These are phyloP conservation scores for Mellivora capensis DNA, from an alignment of 2,113 vertebrate genomes.

Conservation along the genomic window DNA sequence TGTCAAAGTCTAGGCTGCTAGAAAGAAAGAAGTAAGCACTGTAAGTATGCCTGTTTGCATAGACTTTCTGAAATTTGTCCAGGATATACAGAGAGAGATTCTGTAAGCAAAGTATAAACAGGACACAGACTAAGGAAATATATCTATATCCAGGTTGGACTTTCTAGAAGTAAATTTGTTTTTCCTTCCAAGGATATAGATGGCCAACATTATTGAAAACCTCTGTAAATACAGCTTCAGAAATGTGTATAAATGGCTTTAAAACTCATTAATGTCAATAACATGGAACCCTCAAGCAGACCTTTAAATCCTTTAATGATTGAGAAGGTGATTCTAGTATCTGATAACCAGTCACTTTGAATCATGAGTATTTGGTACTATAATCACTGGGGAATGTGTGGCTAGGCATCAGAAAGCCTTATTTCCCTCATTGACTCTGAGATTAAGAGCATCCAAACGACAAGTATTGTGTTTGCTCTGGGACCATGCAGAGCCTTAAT, in stretches of 20 bases:
- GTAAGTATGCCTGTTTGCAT: background rate
- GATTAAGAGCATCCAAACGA: slow-evolving; percentile 38
- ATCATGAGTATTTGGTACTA: slow-evolving; percentile 36
- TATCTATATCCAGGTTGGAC: background rate
- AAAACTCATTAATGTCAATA: background rate
- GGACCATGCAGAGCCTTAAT: slow-evolving; percentile 53
- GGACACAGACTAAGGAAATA: background rate
- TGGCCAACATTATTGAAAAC: background rate
- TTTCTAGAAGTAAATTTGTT: background rate
- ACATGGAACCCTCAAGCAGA: background rate
- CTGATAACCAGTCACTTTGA: slow-evolving; percentile 62
- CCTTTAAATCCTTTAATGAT: slow-evolving; percentile 33
- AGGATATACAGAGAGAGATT: background rate
- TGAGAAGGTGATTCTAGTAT: slow-evolving; percentile 19
- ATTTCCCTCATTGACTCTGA: slow-evolving; percentile 49
- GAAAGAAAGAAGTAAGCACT: background rate
- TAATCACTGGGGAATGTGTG: slow-evolving; percentile 51
- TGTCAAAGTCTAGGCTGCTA: background rate
- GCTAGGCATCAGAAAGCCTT: background rate
- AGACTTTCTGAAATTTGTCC: background rate
- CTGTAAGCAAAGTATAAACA: background rate
- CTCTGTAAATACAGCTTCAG: background rate
- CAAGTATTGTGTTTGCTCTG: slow-evolving; percentile 55
- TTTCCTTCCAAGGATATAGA: slow-evolving; percentile 27
- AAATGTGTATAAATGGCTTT: background rate